Conservation (phyloP, 2,888 invertebrate genomes). For the Pyrgus malvae region DNA sequence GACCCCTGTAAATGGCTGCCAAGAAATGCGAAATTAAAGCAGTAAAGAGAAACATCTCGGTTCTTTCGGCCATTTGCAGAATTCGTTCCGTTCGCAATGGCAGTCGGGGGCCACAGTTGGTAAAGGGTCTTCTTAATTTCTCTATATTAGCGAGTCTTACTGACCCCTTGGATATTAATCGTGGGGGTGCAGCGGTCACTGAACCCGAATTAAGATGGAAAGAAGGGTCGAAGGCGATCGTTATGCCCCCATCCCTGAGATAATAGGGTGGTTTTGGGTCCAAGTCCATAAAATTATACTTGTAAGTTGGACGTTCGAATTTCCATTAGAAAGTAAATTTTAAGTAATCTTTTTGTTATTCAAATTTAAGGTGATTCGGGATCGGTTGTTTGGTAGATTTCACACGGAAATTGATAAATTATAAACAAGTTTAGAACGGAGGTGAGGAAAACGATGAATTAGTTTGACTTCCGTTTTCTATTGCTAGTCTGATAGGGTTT, state of each 20-base stretch:
- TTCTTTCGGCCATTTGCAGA: slow-evolving; percentile 32
- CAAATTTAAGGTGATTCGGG: background rate
- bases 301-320: slow-evolving; percentile 4
- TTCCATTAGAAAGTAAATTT: slow-evolving; percentile 2
- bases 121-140: slow-evolving; percentile 77
- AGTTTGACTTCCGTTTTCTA: too few species aligned
- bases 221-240: slow-evolving; percentile 34
- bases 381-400: background rate
- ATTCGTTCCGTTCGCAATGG: slow-evolving; percentile 21
- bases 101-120: slow-evolving; percentile 61
- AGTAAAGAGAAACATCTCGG: slow-evolving; percentile 11
- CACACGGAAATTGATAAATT: background rate
- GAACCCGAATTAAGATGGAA: slow-evolving; percentile 73
- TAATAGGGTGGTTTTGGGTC: background rate
- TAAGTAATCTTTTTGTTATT: slow-evolving; percentile 1
- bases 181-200: slow-evolving; percentile 66
- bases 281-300: slow-evolving; percentile 13
- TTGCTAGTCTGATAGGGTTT: too few species aligned
- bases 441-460: too few species aligned
- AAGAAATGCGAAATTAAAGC: slow-evolving; percentile 26
- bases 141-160: slow-evolving; percentile 73
- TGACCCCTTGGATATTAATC: slow-evolving; percentile 75
- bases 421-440: too few species aligned
- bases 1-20: slow-evolving; percentile 11
- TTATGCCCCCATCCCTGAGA: slow-evolving; percentile 19